Percentiles rank a stretch among this genome's conserved stretches.
Conservation (phyloP, 1,140 invertebrate species). For the Cherax destructor region DNA sequence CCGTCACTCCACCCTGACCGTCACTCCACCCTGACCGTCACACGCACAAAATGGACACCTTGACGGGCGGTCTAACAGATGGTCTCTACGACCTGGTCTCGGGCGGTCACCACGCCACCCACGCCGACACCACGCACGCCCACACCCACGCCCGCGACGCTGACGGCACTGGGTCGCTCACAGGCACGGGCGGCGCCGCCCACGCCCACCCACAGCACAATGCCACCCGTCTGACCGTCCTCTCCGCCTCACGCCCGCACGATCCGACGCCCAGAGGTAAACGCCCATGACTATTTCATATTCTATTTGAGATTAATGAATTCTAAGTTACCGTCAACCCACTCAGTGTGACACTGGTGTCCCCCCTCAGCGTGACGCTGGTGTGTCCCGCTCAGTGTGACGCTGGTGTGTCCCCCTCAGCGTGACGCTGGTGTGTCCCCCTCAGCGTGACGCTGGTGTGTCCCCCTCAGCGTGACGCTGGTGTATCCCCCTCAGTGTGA, state of each 20-base stretch:
- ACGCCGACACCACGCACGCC: slow-evolving; percentile 63
- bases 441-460: no score
- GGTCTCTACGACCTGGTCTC: slow-evolving; percentile 55
- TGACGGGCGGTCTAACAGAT: slow-evolving; percentile 52
- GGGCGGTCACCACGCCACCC: slow-evolving; percentile 37
- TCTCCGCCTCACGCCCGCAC: slow-evolving; percentile 51
- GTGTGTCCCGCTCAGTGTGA: no score
- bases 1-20: background rate
- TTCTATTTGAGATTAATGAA: no score
- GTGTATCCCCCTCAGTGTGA: no score
- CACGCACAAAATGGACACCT: slow-evolving; percentile 43
- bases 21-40: background rate
- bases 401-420: no score
- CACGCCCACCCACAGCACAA: slow-evolving; percentile 58
- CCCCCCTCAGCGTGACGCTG: no score
- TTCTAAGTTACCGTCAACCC: no score
- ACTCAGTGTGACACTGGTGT: no score
- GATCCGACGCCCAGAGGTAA: slow-evolving; percentile 58
- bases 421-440: no score
- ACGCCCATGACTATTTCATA: background rate
- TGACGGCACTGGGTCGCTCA: slow-evolving; percentile 17
- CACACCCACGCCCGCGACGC: slow-evolving; percentile 47
- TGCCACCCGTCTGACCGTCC: slow-evolving; percentile 61
- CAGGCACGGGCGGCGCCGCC: slow-evolving; percentile 17
- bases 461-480: no score